Evolutionary conservation across 2,888 invertebrate genomes (phyloP).

Genomic region (Seira ritae): DNA sequence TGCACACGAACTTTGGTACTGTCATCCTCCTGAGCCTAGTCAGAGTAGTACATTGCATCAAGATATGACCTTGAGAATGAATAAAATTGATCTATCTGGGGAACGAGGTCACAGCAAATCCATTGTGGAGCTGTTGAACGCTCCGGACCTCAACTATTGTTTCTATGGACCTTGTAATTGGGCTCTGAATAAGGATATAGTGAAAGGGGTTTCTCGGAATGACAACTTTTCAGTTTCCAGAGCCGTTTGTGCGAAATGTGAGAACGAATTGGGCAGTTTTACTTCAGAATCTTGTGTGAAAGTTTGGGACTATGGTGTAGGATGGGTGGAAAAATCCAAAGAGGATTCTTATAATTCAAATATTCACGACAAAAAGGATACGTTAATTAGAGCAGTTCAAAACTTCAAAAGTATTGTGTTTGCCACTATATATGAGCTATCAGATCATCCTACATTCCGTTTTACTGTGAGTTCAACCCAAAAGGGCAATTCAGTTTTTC

Average conservation of each 20-base stretch:
- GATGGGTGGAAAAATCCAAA: constrained; percentile 45
- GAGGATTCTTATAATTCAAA: not conserved
- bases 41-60: not conserved
- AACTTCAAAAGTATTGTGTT: constrained; percentile 70
- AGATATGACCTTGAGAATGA: constrained; percentile 28
- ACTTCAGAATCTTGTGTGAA: constrained; percentile 58
- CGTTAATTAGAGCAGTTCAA: constrained; percentile 25
- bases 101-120: constrained; percentile 21
- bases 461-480: constrained; percentile 60
- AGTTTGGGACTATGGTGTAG: constrained; percentile 69
- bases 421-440: constrained; percentile 67
- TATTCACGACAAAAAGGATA: too few relatives aligned
- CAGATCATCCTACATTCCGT: constrained; percentile 66
- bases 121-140: constrained; percentile 64
- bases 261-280: constrained; percentile 62
- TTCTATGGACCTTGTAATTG: constrained; percentile 80
- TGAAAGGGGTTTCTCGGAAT: constrained; percentile 77
- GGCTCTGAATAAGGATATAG: constrained; percentile 77
- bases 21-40: constrained; percentile 77
- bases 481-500: constrained; percentile 54
- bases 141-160: constrained; percentile 77
- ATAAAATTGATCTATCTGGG: constrained; percentile 35
- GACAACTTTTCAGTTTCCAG: not conserved
- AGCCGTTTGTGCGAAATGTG: constrained; percentile 65
- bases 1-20: constrained; percentile 81